Conservation (phyloP, 2,113 vertebrate genomes). For the Semnornis frantzii region DNA sequence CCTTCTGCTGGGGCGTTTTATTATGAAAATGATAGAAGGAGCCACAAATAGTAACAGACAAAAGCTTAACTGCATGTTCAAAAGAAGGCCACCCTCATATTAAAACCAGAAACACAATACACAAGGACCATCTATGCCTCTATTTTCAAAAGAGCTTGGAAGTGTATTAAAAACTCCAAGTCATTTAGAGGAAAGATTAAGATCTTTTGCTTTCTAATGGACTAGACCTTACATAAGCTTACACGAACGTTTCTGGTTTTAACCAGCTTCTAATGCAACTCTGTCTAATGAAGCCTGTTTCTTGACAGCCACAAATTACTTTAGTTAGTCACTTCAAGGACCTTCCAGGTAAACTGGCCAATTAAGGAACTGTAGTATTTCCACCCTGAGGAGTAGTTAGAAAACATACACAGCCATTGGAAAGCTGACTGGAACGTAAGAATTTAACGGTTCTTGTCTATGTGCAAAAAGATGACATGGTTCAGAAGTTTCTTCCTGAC, state of each 20-base stretch:
- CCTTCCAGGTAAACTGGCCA: not conserved
- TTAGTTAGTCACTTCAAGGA: not conserved
- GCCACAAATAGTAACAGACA: not conserved
- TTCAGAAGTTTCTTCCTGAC: not conserved
- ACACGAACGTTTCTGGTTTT: not conserved
- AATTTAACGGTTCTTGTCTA: not conserved
- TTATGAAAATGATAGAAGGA: not conserved
- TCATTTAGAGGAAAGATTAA: not conserved
- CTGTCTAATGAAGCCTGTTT: not conserved
- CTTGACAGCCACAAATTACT: not conserved
- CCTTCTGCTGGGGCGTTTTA: not conserved
- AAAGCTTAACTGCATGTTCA: not conserved
- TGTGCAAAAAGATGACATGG: accelerated
- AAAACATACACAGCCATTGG: not conserved
- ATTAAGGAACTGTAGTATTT: not conserved
- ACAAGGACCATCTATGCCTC: not conserved
- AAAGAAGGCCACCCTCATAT: not conserved
- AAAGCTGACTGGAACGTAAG: not conserved
- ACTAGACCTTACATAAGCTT: not conserved
- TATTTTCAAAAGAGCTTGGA: not conserved
- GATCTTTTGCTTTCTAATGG: not conserved
- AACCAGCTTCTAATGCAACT: not conserved
- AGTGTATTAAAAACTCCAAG: not conserved
- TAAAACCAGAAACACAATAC: not conserved
- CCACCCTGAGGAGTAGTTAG: not conserved